A percentile compares a stretch with the other conserved stretches of the same genome.
Conservation (phyloP, 2,113 vertebrate species). For the Saimiri boliviensis region DNA sequence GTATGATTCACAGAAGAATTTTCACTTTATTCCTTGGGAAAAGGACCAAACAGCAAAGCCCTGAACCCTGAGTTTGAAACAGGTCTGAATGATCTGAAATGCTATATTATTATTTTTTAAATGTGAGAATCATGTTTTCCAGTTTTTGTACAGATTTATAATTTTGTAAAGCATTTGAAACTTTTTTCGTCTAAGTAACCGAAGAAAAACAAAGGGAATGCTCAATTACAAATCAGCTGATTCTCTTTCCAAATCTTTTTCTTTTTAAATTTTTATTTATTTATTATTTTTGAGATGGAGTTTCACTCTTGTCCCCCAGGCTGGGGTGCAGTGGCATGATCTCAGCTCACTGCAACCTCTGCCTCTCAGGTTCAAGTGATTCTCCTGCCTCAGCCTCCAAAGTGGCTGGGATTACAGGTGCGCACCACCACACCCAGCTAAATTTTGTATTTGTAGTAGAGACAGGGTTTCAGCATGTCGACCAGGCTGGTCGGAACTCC, state of each 20-base stretch:
- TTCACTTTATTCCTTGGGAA: not conserved
- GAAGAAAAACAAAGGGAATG: not conserved
- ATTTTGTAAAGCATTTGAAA: not conserved
- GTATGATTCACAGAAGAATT: not conserved
- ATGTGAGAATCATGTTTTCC: not conserved
- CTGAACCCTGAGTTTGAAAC: constrained; percentile 26
- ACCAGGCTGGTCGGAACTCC: too few relatives aligned
- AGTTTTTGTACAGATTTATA: not conserved
- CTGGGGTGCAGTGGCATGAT: too few relatives aligned
- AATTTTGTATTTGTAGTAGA: too few relatives aligned
- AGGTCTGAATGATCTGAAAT: not conserved
- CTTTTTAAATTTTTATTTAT: too few relatives aligned
- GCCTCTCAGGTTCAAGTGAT: too few relatives aligned
- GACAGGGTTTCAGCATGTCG: too few relatives aligned
- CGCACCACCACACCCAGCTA: too few relatives aligned
- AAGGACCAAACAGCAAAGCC: not conserved
- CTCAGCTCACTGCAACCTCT: too few relatives aligned
- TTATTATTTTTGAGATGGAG: too few relatives aligned
- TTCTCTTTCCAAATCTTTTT: not conserved
- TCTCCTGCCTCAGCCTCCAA: too few relatives aligned
- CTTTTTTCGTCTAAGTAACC: not conserved
- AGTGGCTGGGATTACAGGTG: too few relatives aligned
- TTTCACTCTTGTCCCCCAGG: too few relatives aligned
- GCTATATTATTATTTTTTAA: not conserved
- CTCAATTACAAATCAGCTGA: not conserved